Evolutionary conservation across 2,888 invertebrate genomes (phyloP).

Genomic region (Scotopteryx bipunctaria): DNA sequence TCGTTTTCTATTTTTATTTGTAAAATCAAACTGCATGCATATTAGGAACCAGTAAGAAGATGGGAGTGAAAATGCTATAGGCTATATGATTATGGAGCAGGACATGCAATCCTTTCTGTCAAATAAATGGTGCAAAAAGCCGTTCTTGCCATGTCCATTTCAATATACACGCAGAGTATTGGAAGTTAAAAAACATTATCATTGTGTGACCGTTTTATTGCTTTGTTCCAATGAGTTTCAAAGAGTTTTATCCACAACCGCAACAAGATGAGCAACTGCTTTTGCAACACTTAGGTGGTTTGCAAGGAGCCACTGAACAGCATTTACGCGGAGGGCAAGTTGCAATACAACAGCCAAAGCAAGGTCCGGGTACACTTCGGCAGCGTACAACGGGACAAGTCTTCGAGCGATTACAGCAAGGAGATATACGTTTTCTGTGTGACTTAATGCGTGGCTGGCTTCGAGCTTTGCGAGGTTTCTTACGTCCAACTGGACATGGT

Average conservation of each 20-base stretch:
- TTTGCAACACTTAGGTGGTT: slow-evolving; percentile 41
- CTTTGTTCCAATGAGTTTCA: neutral
- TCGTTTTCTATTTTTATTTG: too few species aligned
- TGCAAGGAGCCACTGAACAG: slow-evolving; percentile 45
- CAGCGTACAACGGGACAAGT: slow-evolving; percentile 62
- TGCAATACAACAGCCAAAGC: slow-evolving; percentile 45
- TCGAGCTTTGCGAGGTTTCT: slow-evolving; percentile 49
- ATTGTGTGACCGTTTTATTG: slow-evolving; percentile 15
- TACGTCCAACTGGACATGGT: slow-evolving; percentile 62
- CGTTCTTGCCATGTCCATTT: slow-evolving; percentile 17
- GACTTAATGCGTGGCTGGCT: slow-evolving; percentile 62
- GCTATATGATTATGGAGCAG: too few species aligned
- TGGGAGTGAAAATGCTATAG: too few species aligned
- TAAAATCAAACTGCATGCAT: too few species aligned
- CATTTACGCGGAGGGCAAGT: slow-evolving; percentile 52
- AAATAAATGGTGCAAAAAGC: slow-evolving; percentile 21
- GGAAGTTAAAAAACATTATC: slow-evolving; percentile 13
- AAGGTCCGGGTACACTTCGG: slow-evolving; percentile 60
- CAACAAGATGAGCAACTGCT: slow-evolving; percentile 45
- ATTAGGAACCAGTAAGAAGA: too few species aligned
- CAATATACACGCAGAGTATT: neutral
- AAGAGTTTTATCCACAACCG: slow-evolving; percentile 31
- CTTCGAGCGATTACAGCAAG: slow-evolving; percentile 63
- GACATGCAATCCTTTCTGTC: slow-evolving; percentile 9
- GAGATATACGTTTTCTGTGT: slow-evolving; percentile 60